Percentiles rank a stretch among this genome's conserved stretches.
phyloP scores from a whole-genome alignment of 2,113 vertebrate species.

The Rhea americana region DNA sequence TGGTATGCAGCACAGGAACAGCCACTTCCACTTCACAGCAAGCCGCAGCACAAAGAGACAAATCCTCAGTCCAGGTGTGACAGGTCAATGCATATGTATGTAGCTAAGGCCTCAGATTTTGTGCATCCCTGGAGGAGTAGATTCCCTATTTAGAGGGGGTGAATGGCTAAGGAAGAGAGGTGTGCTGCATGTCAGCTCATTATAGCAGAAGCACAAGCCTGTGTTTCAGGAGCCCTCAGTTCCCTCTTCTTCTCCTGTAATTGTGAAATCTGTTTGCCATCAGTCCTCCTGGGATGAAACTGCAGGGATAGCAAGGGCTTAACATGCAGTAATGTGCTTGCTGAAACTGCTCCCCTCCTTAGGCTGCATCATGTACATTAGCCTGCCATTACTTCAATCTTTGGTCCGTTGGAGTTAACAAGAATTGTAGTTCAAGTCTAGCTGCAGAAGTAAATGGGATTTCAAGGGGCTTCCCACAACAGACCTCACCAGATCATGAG shows the following conservation, averaged over 20 bases:
- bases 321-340: background rate
- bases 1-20: background rate
- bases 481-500: background rate
- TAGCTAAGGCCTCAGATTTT: background rate
- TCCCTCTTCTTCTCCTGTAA: background rate
- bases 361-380: background rate
- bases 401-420: background rate
- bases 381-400: background rate
- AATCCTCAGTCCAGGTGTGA: fast-evolving
- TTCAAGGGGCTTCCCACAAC: background rate
- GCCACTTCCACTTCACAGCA: fast-evolving
- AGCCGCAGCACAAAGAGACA: fast-evolving
- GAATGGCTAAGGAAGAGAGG: background rate
- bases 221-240: background rate
- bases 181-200: background rate
- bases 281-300: background rate
- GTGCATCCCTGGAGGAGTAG: fast-evolving
- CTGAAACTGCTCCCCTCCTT: background rate
- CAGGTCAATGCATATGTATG: background rate
- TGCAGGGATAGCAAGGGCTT: background rate
- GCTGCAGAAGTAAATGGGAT: conserved; percentile 34
- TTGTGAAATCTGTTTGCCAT: background rate
- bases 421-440: background rate
- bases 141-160: background rate
- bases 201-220: background rate